Conservation (phyloP, 2,888 invertebrate species). For the Magallana nippona region DNA sequence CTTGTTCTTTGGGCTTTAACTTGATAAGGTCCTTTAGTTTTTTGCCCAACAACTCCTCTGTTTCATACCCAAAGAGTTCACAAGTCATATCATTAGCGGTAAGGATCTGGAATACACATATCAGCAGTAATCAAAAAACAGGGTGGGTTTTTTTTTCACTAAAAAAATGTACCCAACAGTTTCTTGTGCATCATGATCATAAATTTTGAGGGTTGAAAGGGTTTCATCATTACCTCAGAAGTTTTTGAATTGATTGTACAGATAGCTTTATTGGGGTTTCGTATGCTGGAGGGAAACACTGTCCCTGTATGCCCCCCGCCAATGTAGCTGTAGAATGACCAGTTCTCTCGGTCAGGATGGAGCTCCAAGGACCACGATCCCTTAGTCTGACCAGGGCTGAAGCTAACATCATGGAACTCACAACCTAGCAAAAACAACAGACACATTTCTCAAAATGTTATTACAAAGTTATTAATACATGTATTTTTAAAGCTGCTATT, state of each 20-base stretch:
- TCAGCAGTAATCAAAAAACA: background rate
- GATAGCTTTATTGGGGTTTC: constrained; percentile 86
- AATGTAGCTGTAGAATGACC: constrained; percentile 82
- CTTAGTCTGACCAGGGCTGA: constrained; percentile 69
- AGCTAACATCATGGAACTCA: constrained; percentile 79
- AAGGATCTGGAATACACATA: constrained; percentile 82
- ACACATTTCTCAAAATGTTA: background rate
- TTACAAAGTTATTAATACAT: too few species aligned
- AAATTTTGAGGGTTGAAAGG: too few species aligned
- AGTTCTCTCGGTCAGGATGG: constrained; percentile 68
- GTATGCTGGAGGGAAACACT: constrained; percentile 73
- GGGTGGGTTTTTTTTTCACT: too few species aligned
- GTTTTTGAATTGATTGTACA: constrained; percentile 85
- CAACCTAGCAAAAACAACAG: constrained; percentile 51
- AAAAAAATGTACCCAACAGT: constrained; percentile 14
- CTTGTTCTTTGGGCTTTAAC: constrained; percentile 73
- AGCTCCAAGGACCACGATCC: constrained; percentile 59
- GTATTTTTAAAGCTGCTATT: too few species aligned
- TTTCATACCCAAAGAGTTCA: constrained; percentile 77
- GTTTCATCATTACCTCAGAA: constrained; percentile 82
- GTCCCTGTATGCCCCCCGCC: constrained; percentile 64
- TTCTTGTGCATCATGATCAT: too few species aligned
- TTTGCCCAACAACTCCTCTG: constrained; percentile 82
- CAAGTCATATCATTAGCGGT: constrained; percentile 86
- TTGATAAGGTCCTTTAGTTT: constrained; percentile 75